Evolutionary conservation across 2,888 invertebrate genomes (phyloP).

Genomic region (Ferdinandea cuprea): DNA sequence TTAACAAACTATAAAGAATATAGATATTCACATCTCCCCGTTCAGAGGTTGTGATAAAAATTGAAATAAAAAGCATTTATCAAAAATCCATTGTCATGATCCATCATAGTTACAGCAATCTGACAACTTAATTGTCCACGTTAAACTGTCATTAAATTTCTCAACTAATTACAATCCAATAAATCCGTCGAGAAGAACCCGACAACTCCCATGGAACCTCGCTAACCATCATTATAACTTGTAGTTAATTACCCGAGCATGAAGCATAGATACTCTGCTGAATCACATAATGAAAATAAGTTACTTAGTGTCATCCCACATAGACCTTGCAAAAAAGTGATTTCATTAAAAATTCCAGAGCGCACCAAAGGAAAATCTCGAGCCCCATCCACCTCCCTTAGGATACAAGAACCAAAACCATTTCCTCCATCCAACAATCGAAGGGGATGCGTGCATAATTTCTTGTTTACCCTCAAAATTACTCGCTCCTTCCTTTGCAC

Average conservation of each 20-base stretch:
- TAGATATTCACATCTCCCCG: no score
- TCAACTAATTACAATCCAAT: slow-evolving; percentile 60
- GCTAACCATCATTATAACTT: slow-evolving; percentile 23
- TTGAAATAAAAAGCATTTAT: background rate
- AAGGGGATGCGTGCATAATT: slow-evolving; percentile 74
- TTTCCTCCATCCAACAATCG: slow-evolving; percentile 38
- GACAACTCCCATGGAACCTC: slow-evolving; percentile 17
- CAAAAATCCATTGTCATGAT: slow-evolving; percentile 15
- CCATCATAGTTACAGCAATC: slow-evolving; percentile 46
- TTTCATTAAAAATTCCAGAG: slow-evolving; percentile 63
- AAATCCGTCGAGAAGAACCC: slow-evolving; percentile 42
- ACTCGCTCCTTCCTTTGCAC: slow-evolving; percentile 71
- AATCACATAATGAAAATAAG: slow-evolving; percentile 55
- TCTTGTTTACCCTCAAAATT: slow-evolving; percentile 75
- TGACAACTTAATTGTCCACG: slow-evolving; percentile 57
- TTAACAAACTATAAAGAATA: background rate
- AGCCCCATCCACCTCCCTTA: slow-evolving; percentile 2
- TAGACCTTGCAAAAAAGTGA: slow-evolving; percentile 24
- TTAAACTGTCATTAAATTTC: slow-evolving; percentile 54
- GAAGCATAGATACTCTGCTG: slow-evolving; percentile 22
- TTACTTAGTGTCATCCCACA: slow-evolving; percentile 39
- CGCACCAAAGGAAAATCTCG: slow-evolving; percentile 24
- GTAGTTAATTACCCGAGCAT: slow-evolving; percentile 43
- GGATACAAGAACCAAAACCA: slow-evolving; percentile 39
- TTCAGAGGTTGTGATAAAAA: no score